Evolutionary conservation across 1,140 invertebrate species (phyloP).

Genomic region (Bicyclus anynana): DNA sequence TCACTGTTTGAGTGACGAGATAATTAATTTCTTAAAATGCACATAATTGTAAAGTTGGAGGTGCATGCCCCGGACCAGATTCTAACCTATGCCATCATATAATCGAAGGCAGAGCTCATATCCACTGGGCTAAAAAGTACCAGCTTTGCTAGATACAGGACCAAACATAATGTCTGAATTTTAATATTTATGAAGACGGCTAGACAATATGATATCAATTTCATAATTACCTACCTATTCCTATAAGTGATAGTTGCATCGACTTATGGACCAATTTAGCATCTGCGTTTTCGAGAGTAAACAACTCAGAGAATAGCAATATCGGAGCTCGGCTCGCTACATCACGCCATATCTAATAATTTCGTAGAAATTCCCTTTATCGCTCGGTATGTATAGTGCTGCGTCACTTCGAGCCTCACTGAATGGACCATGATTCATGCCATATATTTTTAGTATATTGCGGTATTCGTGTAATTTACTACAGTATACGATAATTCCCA

Average conservation of each 20-base stretch:
- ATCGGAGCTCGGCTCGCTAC: not conserved
- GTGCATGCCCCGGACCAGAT: no score
- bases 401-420: constrained; percentile 46
- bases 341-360: constrained; percentile 27
- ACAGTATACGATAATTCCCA: constrained; percentile 56
- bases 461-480: constrained; percentile 64
- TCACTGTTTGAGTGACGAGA: no score
- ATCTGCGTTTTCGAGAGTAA: not conserved
- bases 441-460: constrained; percentile 58
- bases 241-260: not conserved
- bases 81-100: no score
- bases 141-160: no score
- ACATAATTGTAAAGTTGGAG: no score
- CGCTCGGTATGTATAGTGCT: constrained; percentile 40
- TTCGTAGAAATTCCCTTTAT: constrained; percentile 49
- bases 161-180: no score
- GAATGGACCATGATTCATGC: constrained; percentile 63
- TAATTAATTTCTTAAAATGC: no score
- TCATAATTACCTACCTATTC: no score
- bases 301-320: constrained; percentile 1
- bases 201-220: no score
- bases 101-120: no score
- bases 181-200: no score
- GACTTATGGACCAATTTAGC: not conserved
- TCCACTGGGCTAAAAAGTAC: no score